Percentiles rank a stretch among this genome's conserved stretches.
These are phyloP conservation scores for Agrotis ipsilon DNA, from an alignment of 2,888 invertebrate species.

Conservation along the genomic window DNA sequence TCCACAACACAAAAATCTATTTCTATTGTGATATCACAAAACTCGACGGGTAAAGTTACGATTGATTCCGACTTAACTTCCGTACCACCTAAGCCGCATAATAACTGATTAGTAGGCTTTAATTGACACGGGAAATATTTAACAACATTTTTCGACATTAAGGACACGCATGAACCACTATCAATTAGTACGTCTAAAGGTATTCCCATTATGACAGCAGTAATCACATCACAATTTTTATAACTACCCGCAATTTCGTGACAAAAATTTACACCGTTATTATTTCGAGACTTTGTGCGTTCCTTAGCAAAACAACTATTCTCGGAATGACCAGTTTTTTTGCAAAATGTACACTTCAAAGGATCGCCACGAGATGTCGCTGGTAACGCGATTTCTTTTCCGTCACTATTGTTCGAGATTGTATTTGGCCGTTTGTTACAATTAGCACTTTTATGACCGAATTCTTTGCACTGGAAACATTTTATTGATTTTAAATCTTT, in stretches of 20 bases:
- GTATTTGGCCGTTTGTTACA: constrained; percentile 3
- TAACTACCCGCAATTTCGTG: not conserved
- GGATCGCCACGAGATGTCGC: constrained; percentile 1
- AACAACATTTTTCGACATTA: not conserved
- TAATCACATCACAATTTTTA: not conserved
- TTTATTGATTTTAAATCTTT: constrained; percentile 7
- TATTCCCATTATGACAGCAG: not conserved
- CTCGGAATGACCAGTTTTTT: not conserved
- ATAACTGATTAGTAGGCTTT: not conserved
- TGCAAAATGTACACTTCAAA: constrained; percentile 3
- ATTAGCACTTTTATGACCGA: not conserved
- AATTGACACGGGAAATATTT: not conserved
- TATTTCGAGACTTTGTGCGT: not conserved
- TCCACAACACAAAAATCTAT: not conserved
- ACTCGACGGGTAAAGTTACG: not conserved
- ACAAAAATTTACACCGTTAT: not conserved
- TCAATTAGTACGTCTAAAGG: too few relatives aligned
- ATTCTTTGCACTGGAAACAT: constrained; percentile 2
- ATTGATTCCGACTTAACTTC: not conserved
- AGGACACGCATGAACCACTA: too few relatives aligned
- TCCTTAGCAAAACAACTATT: not conserved
- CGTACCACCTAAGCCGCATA: not conserved
- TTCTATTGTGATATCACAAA: constrained; percentile 1
- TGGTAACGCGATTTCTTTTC: constrained; percentile 1
- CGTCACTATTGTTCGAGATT: not conserved